Evolutionary conservation across 2,113 vertebrate genomes (phyloP).

Genomic region (Ageneiosus marmoratus): DNA sequence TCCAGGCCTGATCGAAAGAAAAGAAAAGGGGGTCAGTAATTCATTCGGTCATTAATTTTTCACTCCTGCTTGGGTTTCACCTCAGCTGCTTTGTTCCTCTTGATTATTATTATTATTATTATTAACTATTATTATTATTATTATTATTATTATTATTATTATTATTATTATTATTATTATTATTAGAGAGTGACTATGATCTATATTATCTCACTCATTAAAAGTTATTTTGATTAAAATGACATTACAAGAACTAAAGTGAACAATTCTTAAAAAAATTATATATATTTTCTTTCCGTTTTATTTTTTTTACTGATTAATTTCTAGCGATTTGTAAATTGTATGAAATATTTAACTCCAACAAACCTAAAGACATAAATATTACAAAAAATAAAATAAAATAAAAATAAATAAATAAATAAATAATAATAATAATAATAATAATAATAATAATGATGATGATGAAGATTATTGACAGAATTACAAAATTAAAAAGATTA

Average conservation of each 20-base stretch:
- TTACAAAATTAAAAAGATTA: too few relatives aligned
- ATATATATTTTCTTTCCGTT: too few relatives aligned
- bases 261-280: not conserved
- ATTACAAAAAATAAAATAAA: too few relatives aligned
- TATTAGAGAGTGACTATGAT: not conserved
- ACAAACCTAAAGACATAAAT: too few relatives aligned
- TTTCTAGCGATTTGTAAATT: too few relatives aligned
- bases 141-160: not conserved
- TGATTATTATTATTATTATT: too few relatives aligned
- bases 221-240: not conserved
- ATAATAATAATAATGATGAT: too few relatives aligned
- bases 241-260: not conserved
- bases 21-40: conserved; percentile 62
- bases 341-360: too few relatives aligned
- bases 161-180: not conserved
- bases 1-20: conserved; percentile 72
- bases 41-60: conserved; percentile 79
- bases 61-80: conserved; percentile 63
- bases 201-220: not conserved
- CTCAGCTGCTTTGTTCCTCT: conserved; percentile 18
- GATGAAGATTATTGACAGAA: too few relatives aligned
- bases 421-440: not conserved
- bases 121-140: not conserved
- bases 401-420: too few relatives aligned
- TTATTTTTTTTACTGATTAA: too few relatives aligned